These are phyloP conservation scores for Drosophila azteca DNA, from an alignment of 1,140 invertebrate genomes.

Conservation along the genomic window DNA sequence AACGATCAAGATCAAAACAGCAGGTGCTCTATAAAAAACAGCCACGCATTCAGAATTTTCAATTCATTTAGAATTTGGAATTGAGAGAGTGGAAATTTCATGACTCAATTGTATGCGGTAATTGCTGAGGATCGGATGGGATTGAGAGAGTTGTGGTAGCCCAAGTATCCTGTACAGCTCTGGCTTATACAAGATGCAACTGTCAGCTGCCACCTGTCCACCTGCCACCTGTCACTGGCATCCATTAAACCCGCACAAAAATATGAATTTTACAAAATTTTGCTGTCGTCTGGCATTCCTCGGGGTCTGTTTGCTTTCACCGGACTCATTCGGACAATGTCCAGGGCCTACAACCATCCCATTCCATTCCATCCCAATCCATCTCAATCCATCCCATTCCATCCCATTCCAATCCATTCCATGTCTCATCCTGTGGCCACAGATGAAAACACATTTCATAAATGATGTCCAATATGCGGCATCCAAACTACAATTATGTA, in stretches of 20 bases:
- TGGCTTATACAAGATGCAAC: conserved; percentile 36
- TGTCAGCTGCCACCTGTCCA: conserved; percentile 1
- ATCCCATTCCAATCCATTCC: not conserved
- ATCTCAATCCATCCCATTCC: not conserved
- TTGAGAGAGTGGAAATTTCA: conserved; percentile 1
- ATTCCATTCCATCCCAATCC: not conserved
- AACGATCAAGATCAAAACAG: conserved; percentile 31
- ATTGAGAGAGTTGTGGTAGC: no score
- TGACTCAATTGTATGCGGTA: not conserved
- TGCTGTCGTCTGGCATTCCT: no score
- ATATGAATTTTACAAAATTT: no score
- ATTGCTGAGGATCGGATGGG: not conserved
- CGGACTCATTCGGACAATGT: not conserved
- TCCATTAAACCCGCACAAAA: no score
- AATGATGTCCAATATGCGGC: conserved; percentile 19
- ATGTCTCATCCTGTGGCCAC: not conserved
- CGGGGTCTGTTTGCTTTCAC: conserved; percentile 28
- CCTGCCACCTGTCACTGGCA: not conserved
- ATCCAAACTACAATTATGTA: conserved; percentile 23
- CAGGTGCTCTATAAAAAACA: conserved; percentile 14
- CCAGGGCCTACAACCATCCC: not conserved
- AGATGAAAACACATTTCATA: conserved; percentile 24
- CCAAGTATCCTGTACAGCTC: no score
- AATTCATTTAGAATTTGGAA: conserved; percentile 5
- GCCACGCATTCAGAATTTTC: conserved; percentile 13